Conservation (phyloP, 2,797 vertebrate species). For the Neomorphus geoffroyi region DNA sequence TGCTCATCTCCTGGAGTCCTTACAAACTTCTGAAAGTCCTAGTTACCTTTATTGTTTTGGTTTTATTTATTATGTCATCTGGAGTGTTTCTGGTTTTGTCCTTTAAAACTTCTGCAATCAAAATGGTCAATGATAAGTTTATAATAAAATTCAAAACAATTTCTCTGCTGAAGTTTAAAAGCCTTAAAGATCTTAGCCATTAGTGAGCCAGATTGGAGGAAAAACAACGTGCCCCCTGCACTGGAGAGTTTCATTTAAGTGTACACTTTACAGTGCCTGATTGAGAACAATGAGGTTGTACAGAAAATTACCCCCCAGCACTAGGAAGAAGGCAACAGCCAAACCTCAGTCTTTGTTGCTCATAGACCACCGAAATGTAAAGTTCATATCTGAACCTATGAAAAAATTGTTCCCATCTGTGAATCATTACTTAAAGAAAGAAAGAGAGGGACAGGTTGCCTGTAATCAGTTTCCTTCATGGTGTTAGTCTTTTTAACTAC, state of each 20-base stretch:
- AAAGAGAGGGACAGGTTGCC: neutral
- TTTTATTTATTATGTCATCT: neutral
- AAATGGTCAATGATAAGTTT: neutral
- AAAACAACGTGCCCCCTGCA: neutral
- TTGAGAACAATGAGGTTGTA: neutral
- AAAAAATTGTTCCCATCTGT: neutral
- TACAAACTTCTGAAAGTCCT: neutral
- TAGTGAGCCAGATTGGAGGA: neutral
- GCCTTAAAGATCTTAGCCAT: neutral
- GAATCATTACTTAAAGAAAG: neutral
- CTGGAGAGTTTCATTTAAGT: neutral
- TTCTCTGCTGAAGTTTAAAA: neutral
- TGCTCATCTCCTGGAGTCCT: constrained; percentile 24
- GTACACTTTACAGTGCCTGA: neutral
- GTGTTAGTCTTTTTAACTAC: neutral
- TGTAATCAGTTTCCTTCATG: neutral
- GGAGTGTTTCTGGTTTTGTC: neutral
- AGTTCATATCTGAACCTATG: neutral
- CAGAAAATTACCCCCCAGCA: neutral
- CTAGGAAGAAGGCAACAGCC: neutral
- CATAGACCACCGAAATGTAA: neutral
- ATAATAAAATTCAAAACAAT: neutral
- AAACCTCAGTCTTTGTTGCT: neutral
- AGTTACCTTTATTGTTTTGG: neutral
- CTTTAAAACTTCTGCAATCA: constrained; percentile 1